phyloP scores from a whole-genome alignment of 2,797 vertebrate species.

The Ctenosaura bakeri region DNA sequence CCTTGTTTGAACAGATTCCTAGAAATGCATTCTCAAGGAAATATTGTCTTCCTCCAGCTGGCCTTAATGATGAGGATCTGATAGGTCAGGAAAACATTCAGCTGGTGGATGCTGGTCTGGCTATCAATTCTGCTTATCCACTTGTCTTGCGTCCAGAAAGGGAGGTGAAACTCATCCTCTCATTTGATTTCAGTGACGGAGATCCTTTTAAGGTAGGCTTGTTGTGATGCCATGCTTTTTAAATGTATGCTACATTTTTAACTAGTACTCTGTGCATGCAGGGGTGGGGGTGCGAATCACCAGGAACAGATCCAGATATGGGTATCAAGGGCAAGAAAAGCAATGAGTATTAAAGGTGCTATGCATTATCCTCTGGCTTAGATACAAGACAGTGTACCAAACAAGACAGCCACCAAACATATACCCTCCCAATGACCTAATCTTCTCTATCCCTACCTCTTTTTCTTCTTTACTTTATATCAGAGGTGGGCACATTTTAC shows the following conservation, averaged over 20 bases:
- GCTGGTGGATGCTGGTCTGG: conserved; percentile 68
- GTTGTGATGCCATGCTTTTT: background rate
- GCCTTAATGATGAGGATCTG: conserved; percentile 1
- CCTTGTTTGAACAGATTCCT: background rate
- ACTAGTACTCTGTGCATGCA: no score
- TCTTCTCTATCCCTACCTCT: background rate
- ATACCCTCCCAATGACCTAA: background rate
- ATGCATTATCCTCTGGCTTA: background rate
- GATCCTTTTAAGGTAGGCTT: conserved; percentile 69
- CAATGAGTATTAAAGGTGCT: background rate
- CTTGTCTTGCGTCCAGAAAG: conserved; percentile 52
- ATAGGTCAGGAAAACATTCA: background rate
- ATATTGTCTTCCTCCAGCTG: conserved; percentile 1
- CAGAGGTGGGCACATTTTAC: no score
- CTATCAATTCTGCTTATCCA: conserved; percentile 67
- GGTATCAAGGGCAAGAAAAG: no score
- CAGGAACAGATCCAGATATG: no score
- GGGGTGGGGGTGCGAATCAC: no score
- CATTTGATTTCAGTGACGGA: conserved; percentile 69
- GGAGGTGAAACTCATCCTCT: conserved; percentile 62
- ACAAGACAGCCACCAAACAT: background rate
- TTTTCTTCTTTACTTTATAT: background rate
- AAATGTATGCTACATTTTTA: background rate
- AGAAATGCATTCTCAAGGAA: conserved; percentile 18
- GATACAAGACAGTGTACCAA: background rate